Conservation (phyloP, 2,113 vertebrate species). For the Myiagra hebetior region DNA sequence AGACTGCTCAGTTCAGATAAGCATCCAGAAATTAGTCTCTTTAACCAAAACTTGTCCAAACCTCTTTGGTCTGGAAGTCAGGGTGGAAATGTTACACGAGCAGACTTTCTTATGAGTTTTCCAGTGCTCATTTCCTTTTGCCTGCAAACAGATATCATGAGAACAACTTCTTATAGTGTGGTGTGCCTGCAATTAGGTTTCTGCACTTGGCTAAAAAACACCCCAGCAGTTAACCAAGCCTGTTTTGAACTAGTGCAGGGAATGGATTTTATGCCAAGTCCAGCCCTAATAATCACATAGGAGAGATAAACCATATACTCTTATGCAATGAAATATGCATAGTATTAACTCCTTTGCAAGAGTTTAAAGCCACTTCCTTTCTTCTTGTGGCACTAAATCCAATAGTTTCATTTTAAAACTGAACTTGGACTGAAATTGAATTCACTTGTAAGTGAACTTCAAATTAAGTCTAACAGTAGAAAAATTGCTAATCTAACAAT, state of each 20-base stretch:
- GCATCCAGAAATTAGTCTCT: slow-evolving; percentile 11
- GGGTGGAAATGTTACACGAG: slow-evolving; percentile 53
- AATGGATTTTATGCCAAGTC: slow-evolving; percentile 13
- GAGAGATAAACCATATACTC: slow-evolving; percentile 33
- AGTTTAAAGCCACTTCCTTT: slow-evolving; percentile 49
- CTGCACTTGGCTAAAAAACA: neutral
- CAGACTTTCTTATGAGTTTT: slow-evolving; percentile 44
- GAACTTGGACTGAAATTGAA: neutral
- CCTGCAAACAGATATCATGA: slow-evolving; percentile 29
- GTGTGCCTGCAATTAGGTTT: neutral
- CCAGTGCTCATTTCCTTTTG: slow-evolving; percentile 43
- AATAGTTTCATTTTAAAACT: slow-evolving; percentile 20
- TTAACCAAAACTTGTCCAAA: slow-evolving; percentile 41
- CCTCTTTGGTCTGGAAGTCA: slow-evolving; percentile 58
- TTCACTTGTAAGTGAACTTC: slow-evolving; percentile 13
- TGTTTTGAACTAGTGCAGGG: slow-evolving; percentile 8
- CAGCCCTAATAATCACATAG: slow-evolving; percentile 48
- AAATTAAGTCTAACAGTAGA: neutral
- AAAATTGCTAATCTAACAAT: neutral
- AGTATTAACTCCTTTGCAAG: slow-evolving; percentile 35
- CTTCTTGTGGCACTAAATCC: neutral
- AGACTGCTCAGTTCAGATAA: neutral
- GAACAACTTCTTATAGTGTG: neutral
- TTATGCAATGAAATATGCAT: slow-evolving; percentile 17
- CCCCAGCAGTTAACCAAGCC: neutral